phyloP scores from a whole-genome alignment of 2,113 vertebrate species.

The Pelusios castaneus region DNA sequence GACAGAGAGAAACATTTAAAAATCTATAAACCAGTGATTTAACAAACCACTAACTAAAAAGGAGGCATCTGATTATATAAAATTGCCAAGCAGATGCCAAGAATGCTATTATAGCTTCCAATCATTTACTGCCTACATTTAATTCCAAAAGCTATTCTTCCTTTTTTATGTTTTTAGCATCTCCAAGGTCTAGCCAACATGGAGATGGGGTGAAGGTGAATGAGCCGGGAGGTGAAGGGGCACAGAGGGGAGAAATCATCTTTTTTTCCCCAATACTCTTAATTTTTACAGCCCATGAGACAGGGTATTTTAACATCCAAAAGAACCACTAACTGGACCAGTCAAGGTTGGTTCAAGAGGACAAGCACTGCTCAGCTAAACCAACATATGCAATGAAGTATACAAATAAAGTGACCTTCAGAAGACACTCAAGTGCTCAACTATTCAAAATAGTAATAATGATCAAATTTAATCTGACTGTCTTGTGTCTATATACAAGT shows the following conservation, averaged over 20 bases:
- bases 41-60: constrained; percentile 62
- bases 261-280: not conserved
- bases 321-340: not conserved
- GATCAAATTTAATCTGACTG: not conserved
- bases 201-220: not conserved
- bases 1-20: constrained; percentile 36
- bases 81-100: constrained; percentile 53
- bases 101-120: constrained; percentile 50
- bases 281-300: not conserved
- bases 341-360: not conserved
- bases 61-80: constrained; percentile 54
- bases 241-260: accelerated
- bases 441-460: not conserved
- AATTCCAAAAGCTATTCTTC: not conserved
- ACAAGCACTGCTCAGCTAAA: not conserved
- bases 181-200: not conserved
- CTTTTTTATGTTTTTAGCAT: not conserved
- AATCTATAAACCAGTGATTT: constrained; percentile 61
- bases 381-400: not conserved
- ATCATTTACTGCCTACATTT: constrained; percentile 3
- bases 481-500: not conserved
- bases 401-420: not conserved
- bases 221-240: accelerated
- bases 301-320: not conserved
- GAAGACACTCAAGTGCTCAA: not conserved